Base-by-base conservation (phyloP, 2,888 invertebrate species). In the Hirtodrosophila duncani region DNA sequence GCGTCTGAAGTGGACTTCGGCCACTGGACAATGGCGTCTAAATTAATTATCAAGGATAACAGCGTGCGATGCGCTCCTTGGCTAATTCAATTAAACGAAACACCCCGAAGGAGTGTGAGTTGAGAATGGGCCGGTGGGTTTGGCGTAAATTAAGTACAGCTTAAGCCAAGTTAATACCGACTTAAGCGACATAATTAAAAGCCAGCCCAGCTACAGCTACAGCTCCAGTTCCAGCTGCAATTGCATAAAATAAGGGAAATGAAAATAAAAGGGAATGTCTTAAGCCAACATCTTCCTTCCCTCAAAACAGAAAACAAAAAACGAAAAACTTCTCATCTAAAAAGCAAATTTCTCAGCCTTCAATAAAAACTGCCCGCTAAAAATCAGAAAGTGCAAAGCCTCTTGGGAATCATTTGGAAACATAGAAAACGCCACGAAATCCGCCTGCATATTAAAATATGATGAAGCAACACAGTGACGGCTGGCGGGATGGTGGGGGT, bases 41-140 rank as follows among this genome's bases (percentile, higher is more conserved):
- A 78, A 82, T 78, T 78, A 78, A 78, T 82, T 78, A 82, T 69
- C 81, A 66, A 79, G 70, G 70, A 80, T 70, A 83, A 74, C 75
- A 60, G 61, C 33, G 71, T 49, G 61, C 44, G 34, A 37, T 51
- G 57, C 72, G 45, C 41, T 53, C 29, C 39, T 20, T 41, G 67
- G 72, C 69, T 68, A 81, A 75, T 75, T 75, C 75, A 75, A 75
- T 75, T 75, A 82, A 77, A 59, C 60, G 68, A 56, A 59, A 55
- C 41, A n/a, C n/a, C n/a, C n/a, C n/a, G n/a, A n/a, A n/a, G n/a
- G n/a, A n/a, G n/a, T n/a, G n/a, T 24, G 23, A 20, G 6, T 6
- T 3, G 3, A 20, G 20, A 6, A 5, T 5, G 20, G 4, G 36
- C 26, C 39, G 29, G 48, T 53, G 30, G 16, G 44, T 52, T 48